A percentile compares a stretch with the other conserved stretches of the same genome.
These are phyloP conservation scores for Diabrotica virgifera DNA, from an alignment of 1,140 invertebrate genomes.

Conservation along the genomic window DNA sequence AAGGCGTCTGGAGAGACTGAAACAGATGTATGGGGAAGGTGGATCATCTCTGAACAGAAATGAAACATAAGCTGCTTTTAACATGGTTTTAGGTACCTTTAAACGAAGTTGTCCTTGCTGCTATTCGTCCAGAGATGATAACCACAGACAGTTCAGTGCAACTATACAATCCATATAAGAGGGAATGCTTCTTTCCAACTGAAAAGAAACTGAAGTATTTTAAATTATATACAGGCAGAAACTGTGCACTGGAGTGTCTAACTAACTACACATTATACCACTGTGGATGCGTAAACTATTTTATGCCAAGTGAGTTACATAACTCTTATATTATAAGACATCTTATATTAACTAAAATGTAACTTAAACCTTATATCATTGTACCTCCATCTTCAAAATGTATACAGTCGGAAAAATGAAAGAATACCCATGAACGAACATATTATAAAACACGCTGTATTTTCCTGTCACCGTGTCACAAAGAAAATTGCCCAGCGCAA, in stretches of 20 bases:
- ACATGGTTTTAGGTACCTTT: constrained; percentile 45
- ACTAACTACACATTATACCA: constrained; percentile 41
- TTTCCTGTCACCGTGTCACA: too few relatives aligned
- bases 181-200: constrained; percentile 50
- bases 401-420: too few relatives aligned
- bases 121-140: constrained; percentile 31
- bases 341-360: too few relatives aligned
- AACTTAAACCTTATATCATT: too few relatives aligned
- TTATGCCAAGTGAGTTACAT: constrained; percentile 45
- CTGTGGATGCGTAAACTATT: constrained; percentile 46
- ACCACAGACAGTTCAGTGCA: constrained; percentile 26
- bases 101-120: constrained; percentile 49
- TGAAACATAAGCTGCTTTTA: too few relatives aligned
- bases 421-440: too few relatives aligned
- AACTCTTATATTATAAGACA: neutral
- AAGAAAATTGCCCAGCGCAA: too few relatives aligned
- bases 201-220: constrained; percentile 57
- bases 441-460: too few relatives aligned
- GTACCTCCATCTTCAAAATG: too few relatives aligned
- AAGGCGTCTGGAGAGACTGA: too few relatives aligned
- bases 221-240: constrained; percentile 44
- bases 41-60: too few relatives aligned
- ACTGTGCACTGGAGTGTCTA: constrained; percentile 49
- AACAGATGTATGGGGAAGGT: too few relatives aligned
- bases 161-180: constrained; percentile 25